Base-by-base conservation (phyloP, 2,113 vertebrate genomes). In the Sialia sialis region DNA sequence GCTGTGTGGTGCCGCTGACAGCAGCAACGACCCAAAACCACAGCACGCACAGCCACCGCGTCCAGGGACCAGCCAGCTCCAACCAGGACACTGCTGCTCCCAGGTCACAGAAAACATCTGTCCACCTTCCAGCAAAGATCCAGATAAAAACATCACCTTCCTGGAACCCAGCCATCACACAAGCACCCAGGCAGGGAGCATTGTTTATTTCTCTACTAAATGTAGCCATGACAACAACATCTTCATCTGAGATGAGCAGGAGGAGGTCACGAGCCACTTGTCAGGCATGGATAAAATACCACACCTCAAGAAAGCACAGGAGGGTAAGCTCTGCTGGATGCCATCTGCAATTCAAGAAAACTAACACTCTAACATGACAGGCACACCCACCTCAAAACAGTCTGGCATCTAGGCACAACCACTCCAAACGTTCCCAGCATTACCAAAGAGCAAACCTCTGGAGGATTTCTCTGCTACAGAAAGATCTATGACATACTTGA, bases 1-100 rank as follows among this genome's bases (percentile, higher is more conserved):
- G 26, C 29, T 13, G 67, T 4, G 34, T 0, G 4, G 68, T 19
- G 59, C 73, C 34, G 52, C 11, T 9, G 5, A 1, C 22, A 26
- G 48, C 1, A 1, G 44, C 44, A 43, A 34, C 0, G 1, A 22
- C 5, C 39, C 1, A 1, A 23, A 25, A 16, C 4, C 3, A 2
- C 20, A 11, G 48, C 4, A 4, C 5, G 0, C 11, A 5, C 51
- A 10, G 43, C 23, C 36, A 4, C 29, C 0, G 0, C 0, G 0
- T 14, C 16, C 73, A 7, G 70, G 0, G 0, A 39, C 14, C 41
- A 3, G 58, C 39, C 39, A 39, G 39, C 39, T 39, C 39, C 39
- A 39, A 39, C 11, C 39, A 39, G 27, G 58, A 25, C 59, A 13
- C 59, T 44, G 46, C 46, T 30, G 7, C 1, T 46, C 46, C 51